phyloP scores from a whole-genome alignment of 2,888 invertebrate species.

The Horisme vitalbata region DNA sequence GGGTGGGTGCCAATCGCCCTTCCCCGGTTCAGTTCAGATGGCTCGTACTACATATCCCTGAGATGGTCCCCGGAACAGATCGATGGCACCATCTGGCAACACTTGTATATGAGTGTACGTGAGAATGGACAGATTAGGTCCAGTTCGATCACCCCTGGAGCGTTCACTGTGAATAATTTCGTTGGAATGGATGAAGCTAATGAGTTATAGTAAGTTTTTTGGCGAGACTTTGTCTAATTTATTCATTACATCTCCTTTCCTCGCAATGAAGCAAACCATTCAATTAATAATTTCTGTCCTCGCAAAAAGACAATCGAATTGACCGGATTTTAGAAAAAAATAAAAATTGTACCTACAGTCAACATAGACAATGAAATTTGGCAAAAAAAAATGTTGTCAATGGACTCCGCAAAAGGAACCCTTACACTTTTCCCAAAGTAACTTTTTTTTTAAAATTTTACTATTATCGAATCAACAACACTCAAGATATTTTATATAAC shows the following conservation, averaged over 20 bases:
- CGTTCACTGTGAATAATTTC: slow-evolving; percentile 83
- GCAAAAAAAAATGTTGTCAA: too few relatives aligned
- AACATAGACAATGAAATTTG: too few relatives aligned
- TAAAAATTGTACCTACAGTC: too few relatives aligned
- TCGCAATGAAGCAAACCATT: too few relatives aligned
- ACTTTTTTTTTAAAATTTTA: not conserved
- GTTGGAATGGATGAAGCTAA: slow-evolving; percentile 77
- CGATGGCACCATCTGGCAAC: slow-evolving; percentile 78
- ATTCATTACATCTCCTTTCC: too few relatives aligned
- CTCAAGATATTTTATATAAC: too few relatives aligned
- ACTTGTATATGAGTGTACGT: slow-evolving; percentile 62
- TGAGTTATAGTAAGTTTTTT: slow-evolving; percentile 64
- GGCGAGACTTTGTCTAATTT: too few relatives aligned
- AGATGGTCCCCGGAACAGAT: slow-evolving; percentile 65
- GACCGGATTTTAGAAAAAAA: too few relatives aligned
- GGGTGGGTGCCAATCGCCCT: slow-evolving; percentile 88
- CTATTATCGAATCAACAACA: not conserved
- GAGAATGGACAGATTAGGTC: slow-evolving; percentile 54
- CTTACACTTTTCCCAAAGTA: too few relatives aligned
- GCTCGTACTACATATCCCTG: slow-evolving; percentile 67
- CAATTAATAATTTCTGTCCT: not conserved
- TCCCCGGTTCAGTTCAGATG: slow-evolving; percentile 78
- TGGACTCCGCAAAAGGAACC: too few relatives aligned
- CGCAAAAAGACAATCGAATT: too few relatives aligned
- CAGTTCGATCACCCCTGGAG: slow-evolving; percentile 78